Percentiles rank a stretch among this genome's conserved stretches.
Evolutionary conservation across 2,113 vertebrate species (phyloP).

Genomic region (Tonatia bakeri): DNA sequence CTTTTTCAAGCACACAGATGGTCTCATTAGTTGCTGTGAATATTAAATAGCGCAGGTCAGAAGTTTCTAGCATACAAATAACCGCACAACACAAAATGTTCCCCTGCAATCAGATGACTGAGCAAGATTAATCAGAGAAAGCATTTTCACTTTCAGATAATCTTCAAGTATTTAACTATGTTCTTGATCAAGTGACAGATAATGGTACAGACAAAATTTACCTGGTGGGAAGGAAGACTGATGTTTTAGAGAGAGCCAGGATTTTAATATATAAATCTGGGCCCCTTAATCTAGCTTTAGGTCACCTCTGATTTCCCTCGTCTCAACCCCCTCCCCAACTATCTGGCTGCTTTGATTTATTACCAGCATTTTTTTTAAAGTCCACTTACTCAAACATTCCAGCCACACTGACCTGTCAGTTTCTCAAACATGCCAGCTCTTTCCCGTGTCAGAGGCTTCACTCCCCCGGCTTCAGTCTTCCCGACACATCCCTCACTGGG

Average conservation of each 20-base stretch:
- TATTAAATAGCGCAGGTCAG: conserved; percentile 43
- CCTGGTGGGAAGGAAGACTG: background rate
- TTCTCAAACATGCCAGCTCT: background rate
- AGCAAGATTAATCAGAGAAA: conserved; percentile 55
- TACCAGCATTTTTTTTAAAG: background rate
- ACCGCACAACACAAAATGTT: conserved; percentile 56
- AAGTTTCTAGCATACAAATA: conserved; percentile 48
- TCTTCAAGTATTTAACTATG: conserved; percentile 22
- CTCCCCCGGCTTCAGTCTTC: background rate
- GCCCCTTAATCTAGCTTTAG: background rate
- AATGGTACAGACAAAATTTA: background rate
- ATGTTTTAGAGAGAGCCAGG: background rate
- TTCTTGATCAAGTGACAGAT: conserved; percentile 52
- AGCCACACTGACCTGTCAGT: background rate
- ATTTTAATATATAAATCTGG: background rate
- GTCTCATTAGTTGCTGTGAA: conserved; percentile 45
- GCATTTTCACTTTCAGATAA: conserved; percentile 51
- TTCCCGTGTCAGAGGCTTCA: background rate
- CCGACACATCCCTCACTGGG: too few species aligned
- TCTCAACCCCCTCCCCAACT: background rate
- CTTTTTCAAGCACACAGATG: conserved; percentile 53
- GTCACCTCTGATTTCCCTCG: background rate
- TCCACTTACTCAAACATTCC: background rate
- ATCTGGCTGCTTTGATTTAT: background rate
- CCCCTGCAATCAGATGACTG: conserved; percentile 40